Base-by-base conservation (phyloP, 2,113 vertebrate species). In the Festucalex cinctus region DNA sequence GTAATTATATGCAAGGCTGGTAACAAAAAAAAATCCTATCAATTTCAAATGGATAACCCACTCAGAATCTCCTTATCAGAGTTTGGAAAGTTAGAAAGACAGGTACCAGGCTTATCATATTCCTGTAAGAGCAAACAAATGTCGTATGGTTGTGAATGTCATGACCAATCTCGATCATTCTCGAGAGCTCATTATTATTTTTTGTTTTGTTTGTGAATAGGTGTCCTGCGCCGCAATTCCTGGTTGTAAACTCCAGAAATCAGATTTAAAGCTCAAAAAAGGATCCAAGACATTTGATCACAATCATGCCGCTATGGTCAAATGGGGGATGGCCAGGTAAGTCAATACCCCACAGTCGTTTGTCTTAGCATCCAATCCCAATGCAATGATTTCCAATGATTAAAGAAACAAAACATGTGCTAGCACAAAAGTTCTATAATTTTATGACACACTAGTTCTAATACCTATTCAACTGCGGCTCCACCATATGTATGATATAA, bases 161-260 rank as follows among this genome's bases (percentile, higher is more conserved):
- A 20, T 35, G 26, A 24, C 1, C 28, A 3, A 19, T 43, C 0
- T 14, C 19, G n/a, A 28, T 28, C 24, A 14, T 37, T 70, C 3
- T 2, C 22, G 6, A 19, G 1, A 5, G n/a, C 9, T n/a, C 14
- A 43, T 74, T 70, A 4, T 2, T 6, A 56, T 56, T 36, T 13
- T 53, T 10, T 32, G 28, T 32, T 32, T 32, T 32, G 28, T 32
- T 49, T 9, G 4, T 44, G 22, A 22, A 58, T 79, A 92, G 91
- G 86, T 92, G 70, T 77, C 88, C 60, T 89, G 88, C 85, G 85
- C 79, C 17, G 68, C 85, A 24, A 62, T 88, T 62, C 56, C 85
- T 17, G 75, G 62, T 8, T 75, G 68, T 59, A 83, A 83, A 58
- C 43, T 43, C 22, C 6, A 56, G 28, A 39, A 54, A 24, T 66